Evolutionary conservation across 2,113 vertebrate species (phyloP), one percentile per base, ranked within the genome.

Genomic region (Alces alces): DNA sequence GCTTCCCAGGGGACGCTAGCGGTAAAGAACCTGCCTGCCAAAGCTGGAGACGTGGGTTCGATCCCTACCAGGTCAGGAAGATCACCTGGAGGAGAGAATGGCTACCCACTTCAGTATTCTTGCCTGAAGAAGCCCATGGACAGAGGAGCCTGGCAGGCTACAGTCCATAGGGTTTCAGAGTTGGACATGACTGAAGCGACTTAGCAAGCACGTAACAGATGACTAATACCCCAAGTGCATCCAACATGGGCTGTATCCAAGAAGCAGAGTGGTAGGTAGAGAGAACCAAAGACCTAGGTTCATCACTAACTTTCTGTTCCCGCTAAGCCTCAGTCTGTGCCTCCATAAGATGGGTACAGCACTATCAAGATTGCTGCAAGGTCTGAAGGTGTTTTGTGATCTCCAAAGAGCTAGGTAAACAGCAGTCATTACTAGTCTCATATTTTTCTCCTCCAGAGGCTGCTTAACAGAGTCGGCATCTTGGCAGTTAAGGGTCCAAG

Each of bases 161-260:
- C 12, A 25, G 36, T 76, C 70, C 23, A 43, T 12, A 4, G 36
- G 23, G 70, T 76, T 27, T 14, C 70, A 76, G 70, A 43, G 36
- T 7, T 7, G 36, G 36, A 76, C 36, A 43, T 0, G 1, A 14
- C 21, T 27, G 36, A 39, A 70, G n/a, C 0, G 1, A 70, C 21
- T 39, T 70, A 70, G n/a, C n/a, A 70, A 1, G 19, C 66, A 39
- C 7, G 16, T 43, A 52, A 52, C 0, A n/a, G 54, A 66, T 19
- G 28, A 36, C 27, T 10, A 58, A 23, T 15, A 45, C 2, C 5
- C 45, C 25, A 76, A 76, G 58, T 50, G 8, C 33, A 33, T 4
- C 5, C 13, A 47, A 10, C 3, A 17, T 19, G 91, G 47, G 2
- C 47, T 39, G 6, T 13, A 30, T 11, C 36, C 17, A 28, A 86